Conservation (phyloP, 2,113 vertebrate genomes). For the Ammodytes marinus region DNA sequence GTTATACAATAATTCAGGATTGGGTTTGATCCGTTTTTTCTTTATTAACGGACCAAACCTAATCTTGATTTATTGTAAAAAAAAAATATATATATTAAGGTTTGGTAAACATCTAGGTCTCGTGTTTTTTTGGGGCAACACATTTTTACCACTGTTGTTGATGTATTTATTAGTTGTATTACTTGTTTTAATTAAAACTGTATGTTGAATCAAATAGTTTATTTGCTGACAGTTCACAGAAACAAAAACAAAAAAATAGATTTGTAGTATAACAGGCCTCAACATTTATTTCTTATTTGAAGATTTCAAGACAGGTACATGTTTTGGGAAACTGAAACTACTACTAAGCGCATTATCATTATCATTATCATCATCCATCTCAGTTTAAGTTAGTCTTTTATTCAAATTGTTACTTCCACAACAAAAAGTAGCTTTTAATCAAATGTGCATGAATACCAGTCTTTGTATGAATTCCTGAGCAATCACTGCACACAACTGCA, state of each 20-base stretch:
- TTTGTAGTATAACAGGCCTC: background rate
- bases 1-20: too few relatives aligned
- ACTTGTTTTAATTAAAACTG: too few relatives aligned
- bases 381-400: constrained; percentile 47
- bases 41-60: too few relatives aligned
- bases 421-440: constrained; percentile 16
- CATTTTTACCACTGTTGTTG: too few relatives aligned
- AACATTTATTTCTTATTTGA: background rate
- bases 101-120: too few relatives aligned
- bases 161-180: too few relatives aligned
- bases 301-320: background rate
- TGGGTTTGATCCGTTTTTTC: too few relatives aligned
- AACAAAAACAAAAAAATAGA: background rate
- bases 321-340: background rate
- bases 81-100: too few relatives aligned
- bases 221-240: background rate
- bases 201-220: too few relatives aligned
- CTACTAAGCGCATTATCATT: too few relatives aligned
- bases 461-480: background rate
- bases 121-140: too few relatives aligned
- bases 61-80: too few relatives aligned
- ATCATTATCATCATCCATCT: background rate
- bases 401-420: constrained; percentile 33
- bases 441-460: constrained; percentile 32
- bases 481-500: background rate